Evolutionary conservation across 2,888 invertebrate species (phyloP).

Genomic region (Drosophila paramelanica): DNA sequence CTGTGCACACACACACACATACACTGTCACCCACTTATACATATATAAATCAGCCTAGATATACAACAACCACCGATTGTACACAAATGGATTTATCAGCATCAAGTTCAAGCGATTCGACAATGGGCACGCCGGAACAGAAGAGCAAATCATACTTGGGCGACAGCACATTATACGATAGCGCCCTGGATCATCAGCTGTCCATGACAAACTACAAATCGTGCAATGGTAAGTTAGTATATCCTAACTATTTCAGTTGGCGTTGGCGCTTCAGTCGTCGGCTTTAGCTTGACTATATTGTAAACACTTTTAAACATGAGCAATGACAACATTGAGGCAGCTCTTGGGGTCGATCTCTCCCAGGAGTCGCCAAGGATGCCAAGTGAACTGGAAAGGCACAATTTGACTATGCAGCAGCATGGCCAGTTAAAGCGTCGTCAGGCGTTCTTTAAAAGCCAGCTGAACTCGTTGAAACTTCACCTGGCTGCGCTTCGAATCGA

Average conservation of each 20-base stretch:
- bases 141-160: slow-evolving; percentile 45
- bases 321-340: background rate
- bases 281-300: background rate
- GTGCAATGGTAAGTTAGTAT: slow-evolving; percentile 71
- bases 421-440: slow-evolving; percentile 17
- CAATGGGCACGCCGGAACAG: slow-evolving; percentile 48
- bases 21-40: slow-evolving; percentile 1
- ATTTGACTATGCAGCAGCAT: background rate
- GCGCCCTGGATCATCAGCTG: slow-evolving; percentile 80
- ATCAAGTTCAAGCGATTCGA: slow-evolving; percentile 57
- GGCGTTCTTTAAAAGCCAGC: slow-evolving; percentile 15
- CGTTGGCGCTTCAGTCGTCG: slow-evolving; percentile 18
- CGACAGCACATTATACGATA: slow-evolving; percentile 80
- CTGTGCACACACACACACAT: slow-evolving; percentile 52
- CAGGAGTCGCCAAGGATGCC: background rate
- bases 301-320: slow-evolving; percentile 17
- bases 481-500: slow-evolving; percentile 45
- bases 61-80: slow-evolving; percentile 42
- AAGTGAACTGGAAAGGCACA: background rate
- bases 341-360: no score
- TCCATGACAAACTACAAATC: slow-evolving; percentile 72
- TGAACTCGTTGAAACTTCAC: slow-evolving; percentile 38
- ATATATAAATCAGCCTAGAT: slow-evolving; percentile 11
- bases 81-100: slow-evolving; percentile 64
- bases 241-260: slow-evolving; percentile 17